A percentile compares a stretch with the other conserved stretches of the same genome.
phyloP scores from a whole-genome alignment of 2,113 vertebrate species.

The Cyprinodon variegatus region DNA sequence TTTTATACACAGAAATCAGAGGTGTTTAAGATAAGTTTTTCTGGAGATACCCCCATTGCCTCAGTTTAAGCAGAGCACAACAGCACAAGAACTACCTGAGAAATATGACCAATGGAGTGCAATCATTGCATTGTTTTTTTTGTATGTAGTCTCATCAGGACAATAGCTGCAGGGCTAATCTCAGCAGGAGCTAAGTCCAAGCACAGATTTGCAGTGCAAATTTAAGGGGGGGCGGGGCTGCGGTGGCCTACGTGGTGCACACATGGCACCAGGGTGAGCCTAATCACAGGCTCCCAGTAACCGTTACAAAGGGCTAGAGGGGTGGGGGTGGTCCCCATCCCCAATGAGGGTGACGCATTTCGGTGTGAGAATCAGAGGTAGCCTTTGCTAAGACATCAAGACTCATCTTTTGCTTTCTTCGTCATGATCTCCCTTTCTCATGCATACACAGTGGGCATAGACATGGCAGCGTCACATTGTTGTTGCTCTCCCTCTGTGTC shows the following conservation, averaged over 20 bases:
- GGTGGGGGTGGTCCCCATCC: slow-evolving; percentile 44
- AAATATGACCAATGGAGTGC: neutral
- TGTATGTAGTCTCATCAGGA: slow-evolving; percentile 54
- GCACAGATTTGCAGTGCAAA: slow-evolving; percentile 57
- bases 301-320: slow-evolving; percentile 54
- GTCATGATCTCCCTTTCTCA: neutral
- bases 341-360: slow-evolving; percentile 59
- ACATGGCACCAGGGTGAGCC: slow-evolving; percentile 71
- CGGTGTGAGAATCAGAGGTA: slow-evolving; percentile 51
- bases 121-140: slow-evolving; percentile 23
- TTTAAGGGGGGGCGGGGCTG: neutral
- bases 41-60: neutral
- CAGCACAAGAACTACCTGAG: neutral
- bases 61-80: neutral
- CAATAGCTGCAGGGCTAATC: slow-evolving; percentile 66
- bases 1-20: neutral
- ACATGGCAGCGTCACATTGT: slow-evolving; percentile 14
- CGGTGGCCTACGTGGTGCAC: slow-evolving; percentile 46
- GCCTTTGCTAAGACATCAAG: slow-evolving; percentile 30
- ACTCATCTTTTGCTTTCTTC: slow-evolving; percentile 25
- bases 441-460: slow-evolving; percentile 24
- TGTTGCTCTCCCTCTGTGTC: slow-evolving; percentile 16
- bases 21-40: neutral
- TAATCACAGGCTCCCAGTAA: slow-evolving; percentile 75
- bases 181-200: slow-evolving; percentile 52